Percentiles rank a stretch among this genome's conserved stretches.
These are phyloP conservation scores for Agapostemon virescens DNA, from an alignment of 2,888 invertebrate genomes.

Conservation along the genomic window DNA sequence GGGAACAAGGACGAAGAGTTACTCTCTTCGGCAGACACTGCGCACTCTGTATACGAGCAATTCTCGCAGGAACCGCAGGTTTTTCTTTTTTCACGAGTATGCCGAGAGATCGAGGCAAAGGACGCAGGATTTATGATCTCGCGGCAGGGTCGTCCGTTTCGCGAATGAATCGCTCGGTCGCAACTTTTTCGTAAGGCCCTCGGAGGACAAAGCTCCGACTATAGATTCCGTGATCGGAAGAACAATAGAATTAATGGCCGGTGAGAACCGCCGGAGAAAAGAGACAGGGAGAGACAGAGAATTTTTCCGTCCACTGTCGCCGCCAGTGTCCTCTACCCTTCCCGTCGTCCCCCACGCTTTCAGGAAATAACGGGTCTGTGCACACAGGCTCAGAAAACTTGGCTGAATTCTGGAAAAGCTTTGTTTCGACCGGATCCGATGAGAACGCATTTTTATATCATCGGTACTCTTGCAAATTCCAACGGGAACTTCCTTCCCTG, in stretches of 20 bases:
- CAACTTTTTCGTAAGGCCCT: slow-evolving; percentile 64
- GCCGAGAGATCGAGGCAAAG: slow-evolving; percentile 23
- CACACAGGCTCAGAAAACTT: background rate
- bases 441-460: background rate
- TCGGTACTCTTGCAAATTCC: background rate
- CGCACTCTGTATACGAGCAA: background rate
- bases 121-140: slow-evolving; percentile 62
- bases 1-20: slow-evolving; percentile 6
- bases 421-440: background rate
- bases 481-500: background rate
- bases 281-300: slow-evolving; percentile 32
- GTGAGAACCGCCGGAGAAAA: slow-evolving; percentile 21
- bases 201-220: slow-evolving; percentile 65
- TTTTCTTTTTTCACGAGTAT: background rate
- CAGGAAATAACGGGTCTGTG: slow-evolving; percentile 54
- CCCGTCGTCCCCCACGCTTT: slow-evolving; percentile 28
- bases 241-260: slow-evolving; percentile 69
- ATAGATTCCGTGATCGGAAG: slow-evolving; percentile 66
- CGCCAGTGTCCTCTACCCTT: slow-evolving; percentile 5
- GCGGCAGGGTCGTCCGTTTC: slow-evolving; percentile 56
- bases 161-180: slow-evolving; percentile 64
- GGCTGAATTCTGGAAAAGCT: background rate
- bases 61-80: slow-evolving; percentile 14
- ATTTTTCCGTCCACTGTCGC: slow-evolving; percentile 58
- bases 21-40: background rate